phyloP scores from a whole-genome alignment of 2,113 vertebrate genomes.

The Oreamnos americanus region DNA sequence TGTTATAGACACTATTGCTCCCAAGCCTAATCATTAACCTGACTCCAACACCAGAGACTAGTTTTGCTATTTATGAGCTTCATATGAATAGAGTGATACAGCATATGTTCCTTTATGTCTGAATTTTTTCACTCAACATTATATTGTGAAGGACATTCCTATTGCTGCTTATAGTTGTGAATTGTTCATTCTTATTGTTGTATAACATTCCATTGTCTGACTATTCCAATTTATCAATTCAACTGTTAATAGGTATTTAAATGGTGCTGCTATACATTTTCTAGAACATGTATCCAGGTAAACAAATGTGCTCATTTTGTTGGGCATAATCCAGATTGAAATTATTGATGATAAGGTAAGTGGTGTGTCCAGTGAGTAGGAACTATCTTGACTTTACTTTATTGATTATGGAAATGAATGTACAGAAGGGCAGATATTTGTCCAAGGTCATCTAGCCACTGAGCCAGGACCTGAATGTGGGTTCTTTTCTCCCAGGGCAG shows the following conservation, averaged over 20 bases:
- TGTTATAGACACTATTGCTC: not conserved
- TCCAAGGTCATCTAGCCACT: not conserved
- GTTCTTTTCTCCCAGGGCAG: not conserved
- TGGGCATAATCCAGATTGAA: not conserved
- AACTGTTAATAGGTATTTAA: not conserved
- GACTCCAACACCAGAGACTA: not conserved
- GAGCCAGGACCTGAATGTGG: not conserved
- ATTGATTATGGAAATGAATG: not conserved
- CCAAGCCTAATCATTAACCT: not conserved
- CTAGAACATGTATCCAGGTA: not conserved
- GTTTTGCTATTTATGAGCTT: not conserved
- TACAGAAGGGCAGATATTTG: not conserved
- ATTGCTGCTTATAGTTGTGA: not conserved
- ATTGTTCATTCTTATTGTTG: not conserved
- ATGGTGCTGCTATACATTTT: not conserved
- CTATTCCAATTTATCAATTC: not conserved
- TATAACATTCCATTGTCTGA: not conserved
- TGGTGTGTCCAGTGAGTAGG: not conserved
- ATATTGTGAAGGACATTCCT: not conserved
- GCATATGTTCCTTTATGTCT: not conserved
- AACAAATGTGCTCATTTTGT: not conserved
- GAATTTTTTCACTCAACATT: not conserved
- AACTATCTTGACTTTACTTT: not conserved
- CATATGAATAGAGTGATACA: not conserved
- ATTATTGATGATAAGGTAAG: not conserved